A percentile compares a stretch with the other conserved stretches of the same genome.
Evolutionary conservation across 2,888 invertebrate genomes (phyloP).

Genomic region (Papilio protenor): DNA sequence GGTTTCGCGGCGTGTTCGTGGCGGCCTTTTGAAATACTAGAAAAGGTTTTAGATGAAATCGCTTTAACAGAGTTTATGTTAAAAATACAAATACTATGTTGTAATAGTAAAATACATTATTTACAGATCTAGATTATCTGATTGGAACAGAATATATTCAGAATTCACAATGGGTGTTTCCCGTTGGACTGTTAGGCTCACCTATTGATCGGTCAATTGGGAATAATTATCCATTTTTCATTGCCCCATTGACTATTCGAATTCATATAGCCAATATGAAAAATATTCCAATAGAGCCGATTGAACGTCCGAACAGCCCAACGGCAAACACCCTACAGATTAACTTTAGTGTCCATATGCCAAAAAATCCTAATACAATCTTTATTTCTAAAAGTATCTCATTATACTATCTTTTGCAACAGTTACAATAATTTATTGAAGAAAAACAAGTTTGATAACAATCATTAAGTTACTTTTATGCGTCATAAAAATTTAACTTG

Average conservation of each 20-base stretch:
- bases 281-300: too few species aligned
- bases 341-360: too few species aligned
- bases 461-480: conserved; percentile 1
- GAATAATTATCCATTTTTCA: too few species aligned
- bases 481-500: neutral
- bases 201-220: too few species aligned
- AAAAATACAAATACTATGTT: neutral
- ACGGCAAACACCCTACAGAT: too few species aligned
- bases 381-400: neutral
- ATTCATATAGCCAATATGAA: too few species aligned
- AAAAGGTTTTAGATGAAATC: conserved; percentile 8
- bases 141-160: too few species aligned
- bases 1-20: conserved; percentile 18
- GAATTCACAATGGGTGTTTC: too few species aligned
- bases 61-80: neutral
- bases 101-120: neutral
- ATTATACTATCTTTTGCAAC: neutral
- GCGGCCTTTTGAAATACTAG: conserved; percentile 17
- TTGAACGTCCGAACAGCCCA: too few species aligned
- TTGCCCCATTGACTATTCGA: too few species aligned
- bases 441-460: neutral
- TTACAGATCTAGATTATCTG: neutral
- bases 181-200: too few species aligned
- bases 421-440: neutral
- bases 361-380: too few species aligned